A percentile compares a stretch with the other conserved stretches of the same genome.
phyloP scores from a whole-genome alignment of 53 echinoderm and acorn worm species.

The Temnopleurus reevesii region DNA sequence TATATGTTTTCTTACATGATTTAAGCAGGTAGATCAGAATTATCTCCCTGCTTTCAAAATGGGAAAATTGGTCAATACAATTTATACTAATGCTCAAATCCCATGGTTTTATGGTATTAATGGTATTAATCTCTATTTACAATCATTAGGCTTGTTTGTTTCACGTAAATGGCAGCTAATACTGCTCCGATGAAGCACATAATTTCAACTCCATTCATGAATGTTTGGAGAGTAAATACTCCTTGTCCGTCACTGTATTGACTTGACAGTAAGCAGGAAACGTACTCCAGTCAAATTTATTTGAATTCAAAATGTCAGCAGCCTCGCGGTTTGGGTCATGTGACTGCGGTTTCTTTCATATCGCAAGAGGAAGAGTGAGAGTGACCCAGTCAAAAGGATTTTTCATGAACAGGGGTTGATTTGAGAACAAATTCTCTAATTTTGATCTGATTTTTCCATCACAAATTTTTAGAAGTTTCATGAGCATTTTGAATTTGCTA shows the following conservation, averaged over 20 bases:
- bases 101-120: no score
- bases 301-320: slow-evolving; percentile 27
- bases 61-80: no score
- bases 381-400: no score
- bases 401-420: no score
- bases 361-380: background rate
- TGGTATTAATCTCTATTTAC: background rate
- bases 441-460: no score
- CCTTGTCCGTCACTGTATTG: background rate
- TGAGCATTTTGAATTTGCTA: no score
- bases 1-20: no score
- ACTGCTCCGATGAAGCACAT: background rate
- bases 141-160: background rate
- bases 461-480: no score
- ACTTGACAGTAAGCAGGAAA: background rate
- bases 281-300: slow-evolving; percentile 3
- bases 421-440: no score
- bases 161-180: background rate
- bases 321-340: background rate
- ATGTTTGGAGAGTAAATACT: background rate
- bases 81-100: background rate
- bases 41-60: no score
- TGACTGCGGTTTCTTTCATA: background rate
- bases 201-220: background rate
- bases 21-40: no score